phyloP scores from a whole-genome alignment of 2,888 invertebrate genomes.

The Harmothoe impar region DNA sequence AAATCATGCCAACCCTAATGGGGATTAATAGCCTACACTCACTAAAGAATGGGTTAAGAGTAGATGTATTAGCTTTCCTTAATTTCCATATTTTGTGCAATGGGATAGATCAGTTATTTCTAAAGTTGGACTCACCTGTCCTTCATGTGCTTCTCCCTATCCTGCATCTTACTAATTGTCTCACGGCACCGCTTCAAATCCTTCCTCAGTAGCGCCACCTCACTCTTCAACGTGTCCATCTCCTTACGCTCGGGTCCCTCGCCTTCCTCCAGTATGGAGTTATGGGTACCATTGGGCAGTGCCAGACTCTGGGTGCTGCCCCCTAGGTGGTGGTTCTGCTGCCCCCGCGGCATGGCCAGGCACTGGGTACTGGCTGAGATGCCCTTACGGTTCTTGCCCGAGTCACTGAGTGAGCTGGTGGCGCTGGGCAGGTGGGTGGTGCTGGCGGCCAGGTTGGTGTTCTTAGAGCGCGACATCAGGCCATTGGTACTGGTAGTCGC shows the following conservation, averaged over 20 bases:
- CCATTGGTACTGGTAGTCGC: constrained; percentile 39
- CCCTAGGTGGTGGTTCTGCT: background rate
- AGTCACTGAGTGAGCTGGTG: background rate
- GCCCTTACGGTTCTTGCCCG: background rate
- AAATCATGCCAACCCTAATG: too few species aligned
- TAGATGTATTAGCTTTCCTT: too few species aligned
- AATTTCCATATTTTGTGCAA: too few species aligned
- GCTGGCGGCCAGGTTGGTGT: constrained; percentile 45
- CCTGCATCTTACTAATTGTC: constrained; percentile 82
- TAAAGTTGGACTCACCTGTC: constrained; percentile 82
- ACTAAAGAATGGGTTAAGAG: too few species aligned
- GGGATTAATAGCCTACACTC: too few species aligned
- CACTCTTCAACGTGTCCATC: constrained; percentile 79
- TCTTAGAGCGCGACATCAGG: constrained; percentile 37
- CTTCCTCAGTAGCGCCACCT: constrained; percentile 83
- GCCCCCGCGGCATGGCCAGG: constrained; percentile 12
- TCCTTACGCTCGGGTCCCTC: constrained; percentile 69
- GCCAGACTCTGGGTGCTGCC: constrained; percentile 59
- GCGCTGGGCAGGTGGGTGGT: constrained; percentile 43
- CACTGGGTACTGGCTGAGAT: constrained; percentile 35
- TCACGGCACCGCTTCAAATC: constrained; percentile 84
- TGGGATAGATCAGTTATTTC: too few species aligned
- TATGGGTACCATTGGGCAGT: background rate
- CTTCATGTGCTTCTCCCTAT: constrained; percentile 83
- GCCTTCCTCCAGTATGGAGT: background rate